A percentile compares a stretch with the other conserved stretches of the same genome.
These are phyloP conservation scores for Sandelia bainsii DNA, from an alignment of 2,797 vertebrate species.

Conservation along the genomic window DNA sequence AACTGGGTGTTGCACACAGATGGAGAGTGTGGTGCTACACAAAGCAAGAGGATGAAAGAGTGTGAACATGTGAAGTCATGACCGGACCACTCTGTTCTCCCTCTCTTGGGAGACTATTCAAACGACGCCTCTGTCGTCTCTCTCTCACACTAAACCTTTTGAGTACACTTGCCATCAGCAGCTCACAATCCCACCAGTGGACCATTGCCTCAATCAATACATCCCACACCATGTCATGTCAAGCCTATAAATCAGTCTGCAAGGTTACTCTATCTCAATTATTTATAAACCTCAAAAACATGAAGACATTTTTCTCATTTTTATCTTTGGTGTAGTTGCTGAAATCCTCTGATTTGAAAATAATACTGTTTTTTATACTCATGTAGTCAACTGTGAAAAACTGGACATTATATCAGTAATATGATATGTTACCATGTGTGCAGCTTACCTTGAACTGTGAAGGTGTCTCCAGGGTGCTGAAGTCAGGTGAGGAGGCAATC, in stretches of 20 bases:
- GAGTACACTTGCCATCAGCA: constrained; percentile 59
- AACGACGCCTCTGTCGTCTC: constrained; percentile 23
- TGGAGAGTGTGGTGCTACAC: constrained; percentile 25
- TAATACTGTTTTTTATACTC: background rate
- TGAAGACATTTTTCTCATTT: constrained; percentile 31
- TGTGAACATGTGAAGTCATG: constrained; percentile 61
- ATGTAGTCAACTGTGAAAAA: constrained; percentile 10
- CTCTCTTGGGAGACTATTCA: constrained; percentile 39
- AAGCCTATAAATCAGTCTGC: constrained; percentile 60
- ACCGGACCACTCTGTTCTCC: constrained; percentile 35
- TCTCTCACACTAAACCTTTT: constrained; percentile 38
- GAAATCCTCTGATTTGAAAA: constrained; percentile 26
- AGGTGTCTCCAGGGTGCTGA: constrained; percentile 91
- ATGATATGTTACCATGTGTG: background rate
- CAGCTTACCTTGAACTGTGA: constrained; percentile 91
- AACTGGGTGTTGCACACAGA: constrained; percentile 41
- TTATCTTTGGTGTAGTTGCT: constrained; percentile 9
- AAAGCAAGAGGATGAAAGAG: constrained; percentile 49
- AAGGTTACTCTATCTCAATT: constrained; percentile 49
- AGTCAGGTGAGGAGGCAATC: constrained; percentile 92
- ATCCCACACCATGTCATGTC: constrained; percentile 61
- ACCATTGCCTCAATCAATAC: constrained; percentile 64
- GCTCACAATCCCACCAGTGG: constrained; percentile 56
- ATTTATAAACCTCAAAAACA: constrained; percentile 57
- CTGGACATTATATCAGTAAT: constrained; percentile 39